Evolutionary conservation across 2,113 vertebrate genomes (phyloP).

Genomic region (Hippolais icterina): DNA sequence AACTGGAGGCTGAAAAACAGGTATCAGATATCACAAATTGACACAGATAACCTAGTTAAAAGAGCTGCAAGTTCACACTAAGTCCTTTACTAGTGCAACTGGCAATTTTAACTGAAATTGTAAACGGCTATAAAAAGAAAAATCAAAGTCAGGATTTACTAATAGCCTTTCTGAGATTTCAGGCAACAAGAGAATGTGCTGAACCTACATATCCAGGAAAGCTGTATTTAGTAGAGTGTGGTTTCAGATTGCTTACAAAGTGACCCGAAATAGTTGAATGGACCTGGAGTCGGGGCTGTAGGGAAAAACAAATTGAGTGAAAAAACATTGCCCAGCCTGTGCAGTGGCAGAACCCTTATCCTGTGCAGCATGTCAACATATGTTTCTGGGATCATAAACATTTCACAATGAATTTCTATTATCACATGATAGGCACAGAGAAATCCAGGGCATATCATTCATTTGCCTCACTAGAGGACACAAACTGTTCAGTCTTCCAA

Average conservation of each 20-base stretch:
- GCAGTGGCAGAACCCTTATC: background rate
- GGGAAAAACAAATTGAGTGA: background rate
- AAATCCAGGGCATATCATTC: background rate
- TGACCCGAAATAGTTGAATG: background rate
- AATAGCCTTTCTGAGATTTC: background rate
- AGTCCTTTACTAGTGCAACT: background rate
- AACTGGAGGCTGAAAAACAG: background rate
- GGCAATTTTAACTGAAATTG: background rate
- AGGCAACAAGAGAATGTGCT: background rate
- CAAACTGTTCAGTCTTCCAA: background rate
- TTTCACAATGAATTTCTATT: background rate
- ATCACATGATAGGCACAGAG: background rate
- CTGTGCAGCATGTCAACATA: background rate
- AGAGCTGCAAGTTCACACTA: background rate
- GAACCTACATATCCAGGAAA: background rate
- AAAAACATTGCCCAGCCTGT: background rate
- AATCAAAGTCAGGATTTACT: background rate
- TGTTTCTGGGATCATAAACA: background rate
- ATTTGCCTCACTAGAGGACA: background rate
- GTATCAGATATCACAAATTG: background rate
- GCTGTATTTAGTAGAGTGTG: background rate
- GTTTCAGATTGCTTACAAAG: background rate
- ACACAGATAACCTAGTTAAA: background rate
- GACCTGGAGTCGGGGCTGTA: background rate
- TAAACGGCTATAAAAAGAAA: background rate